phyloP scores from a whole-genome alignment of 2,113 vertebrate species.

The Strix uralensis region DNA sequence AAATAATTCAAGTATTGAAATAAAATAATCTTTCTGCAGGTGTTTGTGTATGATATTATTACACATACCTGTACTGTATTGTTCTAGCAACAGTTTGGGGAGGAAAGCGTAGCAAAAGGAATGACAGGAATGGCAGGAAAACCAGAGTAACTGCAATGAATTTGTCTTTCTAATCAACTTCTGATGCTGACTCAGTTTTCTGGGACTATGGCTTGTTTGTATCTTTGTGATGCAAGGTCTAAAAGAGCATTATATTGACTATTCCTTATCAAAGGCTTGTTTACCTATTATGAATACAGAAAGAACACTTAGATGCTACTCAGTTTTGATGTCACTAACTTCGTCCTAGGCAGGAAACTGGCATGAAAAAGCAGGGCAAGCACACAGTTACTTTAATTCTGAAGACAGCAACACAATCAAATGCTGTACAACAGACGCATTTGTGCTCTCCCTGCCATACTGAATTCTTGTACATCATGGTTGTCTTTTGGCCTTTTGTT shows the following conservation, averaged over 20 bases:
- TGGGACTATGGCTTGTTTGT: background rate
- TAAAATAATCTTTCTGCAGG: background rate
- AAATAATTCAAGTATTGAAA: background rate
- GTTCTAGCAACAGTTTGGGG: background rate
- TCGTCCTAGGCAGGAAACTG: background rate
- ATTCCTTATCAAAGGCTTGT: background rate
- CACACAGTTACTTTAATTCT: background rate
- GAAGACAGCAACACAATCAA: background rate
- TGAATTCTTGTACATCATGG: background rate
- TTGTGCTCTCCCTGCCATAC: background rate
- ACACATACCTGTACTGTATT: background rate
- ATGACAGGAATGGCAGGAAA: background rate
- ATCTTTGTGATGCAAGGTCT: background rate
- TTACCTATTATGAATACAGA: background rate
- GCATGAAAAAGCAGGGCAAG: background rate
- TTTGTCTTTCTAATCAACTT: background rate
- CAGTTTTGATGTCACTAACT: background rate
- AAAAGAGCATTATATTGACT: background rate
- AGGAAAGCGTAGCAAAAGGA: background rate
- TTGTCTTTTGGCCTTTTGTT: background rate
- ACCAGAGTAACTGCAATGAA: background rate
- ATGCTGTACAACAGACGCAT: background rate
- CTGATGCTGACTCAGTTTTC: background rate
- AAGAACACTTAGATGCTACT: background rate
- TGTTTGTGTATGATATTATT: background rate